These are phyloP conservation scores for Poeciliopsis retropinna DNA, from an alignment of 2,113 vertebrate species.

Conservation along the genomic window DNA sequence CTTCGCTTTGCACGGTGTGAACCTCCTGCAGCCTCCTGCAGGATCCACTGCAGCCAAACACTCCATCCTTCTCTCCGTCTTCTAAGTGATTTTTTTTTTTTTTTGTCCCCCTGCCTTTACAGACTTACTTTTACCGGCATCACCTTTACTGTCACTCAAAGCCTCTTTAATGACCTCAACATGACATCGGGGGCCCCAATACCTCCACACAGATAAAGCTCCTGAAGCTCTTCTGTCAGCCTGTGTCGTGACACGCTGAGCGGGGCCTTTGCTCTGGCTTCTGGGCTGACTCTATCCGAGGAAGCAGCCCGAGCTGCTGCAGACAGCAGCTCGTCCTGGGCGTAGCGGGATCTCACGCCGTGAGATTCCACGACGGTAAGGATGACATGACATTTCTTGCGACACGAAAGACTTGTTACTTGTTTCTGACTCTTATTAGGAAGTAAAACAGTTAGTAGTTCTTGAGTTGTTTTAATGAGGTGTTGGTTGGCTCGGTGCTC, in stretches of 20 bases:
- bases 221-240: slow-evolving; percentile 46
- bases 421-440: neutral
- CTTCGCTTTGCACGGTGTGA: slow-evolving; percentile 18
- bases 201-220: slow-evolving; percentile 52
- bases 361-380: neutral
- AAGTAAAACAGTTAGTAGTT: neutral
- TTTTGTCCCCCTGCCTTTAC: slow-evolving; percentile 8
- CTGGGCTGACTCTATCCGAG: slow-evolving; percentile 1
- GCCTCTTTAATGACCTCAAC: slow-evolving; percentile 62
- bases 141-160: slow-evolving; percentile 70
- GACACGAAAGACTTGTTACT: neutral
- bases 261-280: slow-evolving; percentile 11
- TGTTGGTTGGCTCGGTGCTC: neutral
- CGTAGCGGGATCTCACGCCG: neutral
- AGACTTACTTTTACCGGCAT: slow-evolving; percentile 47
- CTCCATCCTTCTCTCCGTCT: slow-evolving; percentile 8
- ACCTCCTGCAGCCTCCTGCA: slow-evolving; percentile 17
- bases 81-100: slow-evolving; percentile 9
- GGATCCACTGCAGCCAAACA: neutral
- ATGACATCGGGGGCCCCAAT: slow-evolving; percentile 54
- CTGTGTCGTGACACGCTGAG: slow-evolving; percentile 36
- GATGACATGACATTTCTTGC: neutral
- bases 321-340: slow-evolving; percentile 24
- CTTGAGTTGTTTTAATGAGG: neutral
- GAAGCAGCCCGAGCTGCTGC: slow-evolving; percentile 16